These are phyloP conservation scores for Drosophila aff. DNA, from an alignment of 1,140 invertebrate species.

Conservation along the genomic window DNA sequence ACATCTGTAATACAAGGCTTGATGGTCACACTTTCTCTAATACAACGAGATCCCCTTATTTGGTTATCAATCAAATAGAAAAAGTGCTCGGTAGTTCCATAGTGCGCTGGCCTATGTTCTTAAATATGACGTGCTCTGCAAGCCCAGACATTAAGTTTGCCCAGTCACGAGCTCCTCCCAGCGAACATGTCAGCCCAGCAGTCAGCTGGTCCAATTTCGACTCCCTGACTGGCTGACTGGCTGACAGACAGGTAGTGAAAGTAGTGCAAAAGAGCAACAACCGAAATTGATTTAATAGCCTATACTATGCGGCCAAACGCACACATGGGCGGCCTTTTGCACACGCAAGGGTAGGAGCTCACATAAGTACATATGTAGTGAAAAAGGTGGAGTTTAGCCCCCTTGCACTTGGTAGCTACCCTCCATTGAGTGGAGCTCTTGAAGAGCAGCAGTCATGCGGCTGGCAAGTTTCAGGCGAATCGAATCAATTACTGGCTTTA, in stretches of 20 bases:
- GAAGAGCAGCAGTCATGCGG: background rate
- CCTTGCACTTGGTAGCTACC: background rate
- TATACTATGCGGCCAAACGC: slow-evolving; percentile 52
- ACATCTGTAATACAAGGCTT: too few species aligned
- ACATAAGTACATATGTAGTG: slow-evolving; percentile 3
- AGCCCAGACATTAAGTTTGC: slow-evolving; percentile 25
- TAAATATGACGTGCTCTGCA: slow-evolving; percentile 63
- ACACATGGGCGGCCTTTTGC: slow-evolving; percentile 13
- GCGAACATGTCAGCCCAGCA: slow-evolving; percentile 24
- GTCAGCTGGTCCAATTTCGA: slow-evolving; percentile 12
- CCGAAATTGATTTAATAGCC: slow-evolving; percentile 79
- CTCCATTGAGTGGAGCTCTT: background rate
- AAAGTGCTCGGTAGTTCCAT: background rate
- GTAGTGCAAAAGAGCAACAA: slow-evolving; percentile 74
- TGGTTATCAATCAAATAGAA: background rate
- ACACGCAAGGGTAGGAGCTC: background rate
- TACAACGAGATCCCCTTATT: background rate
- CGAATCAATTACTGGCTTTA: slow-evolving; percentile 5
- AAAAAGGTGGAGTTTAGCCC: too few species aligned
- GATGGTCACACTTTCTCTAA: too few species aligned
- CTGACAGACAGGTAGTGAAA: slow-evolving; percentile 56
- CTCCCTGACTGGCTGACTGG: slow-evolving; percentile 23
- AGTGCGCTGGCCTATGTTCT: slow-evolving; percentile 18
- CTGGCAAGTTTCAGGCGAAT: background rate
- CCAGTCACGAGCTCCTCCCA: slow-evolving; percentile 18